Percentiles rank a stretch among this genome's conserved stretches.
Evolutionary conservation across 2,888 invertebrate species (phyloP).

Genomic region (Norana najaformis): DNA sequence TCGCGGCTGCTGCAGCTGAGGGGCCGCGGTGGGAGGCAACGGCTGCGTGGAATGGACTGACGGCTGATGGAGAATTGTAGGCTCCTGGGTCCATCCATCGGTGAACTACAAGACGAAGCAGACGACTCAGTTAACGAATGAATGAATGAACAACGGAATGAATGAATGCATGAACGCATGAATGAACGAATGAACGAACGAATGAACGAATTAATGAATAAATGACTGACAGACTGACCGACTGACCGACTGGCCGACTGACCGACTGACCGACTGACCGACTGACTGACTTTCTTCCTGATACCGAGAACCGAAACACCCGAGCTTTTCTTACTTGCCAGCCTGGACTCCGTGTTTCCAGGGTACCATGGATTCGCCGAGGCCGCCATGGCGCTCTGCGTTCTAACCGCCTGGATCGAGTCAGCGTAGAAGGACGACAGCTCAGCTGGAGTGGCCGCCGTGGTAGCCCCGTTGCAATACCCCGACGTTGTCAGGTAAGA

Average conservation of each 20-base stretch:
- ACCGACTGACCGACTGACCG: background rate
- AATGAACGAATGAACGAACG: background rate
- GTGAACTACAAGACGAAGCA: conserved; percentile 10
- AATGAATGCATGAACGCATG: background rate
- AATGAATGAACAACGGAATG: background rate
- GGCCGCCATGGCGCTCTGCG: background rate
- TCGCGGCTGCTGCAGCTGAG: background rate
- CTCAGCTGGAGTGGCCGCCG: background rate
- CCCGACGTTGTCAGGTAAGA: conserved; percentile 1
- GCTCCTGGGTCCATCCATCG: conserved; percentile 1
- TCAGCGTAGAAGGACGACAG: conserved; percentile 18
- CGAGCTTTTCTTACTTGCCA: background rate
- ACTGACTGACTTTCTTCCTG: background rate
- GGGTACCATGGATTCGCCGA: background rate
- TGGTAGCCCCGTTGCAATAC: background rate
- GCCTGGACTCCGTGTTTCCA: background rate
- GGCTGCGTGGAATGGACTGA: conserved; percentile 8
- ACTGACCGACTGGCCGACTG: background rate
- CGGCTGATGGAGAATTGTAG: conserved; percentile 3
- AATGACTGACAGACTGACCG: background rate
- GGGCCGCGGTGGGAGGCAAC: background rate
- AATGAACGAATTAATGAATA: too few relatives aligned
- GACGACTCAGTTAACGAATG: too few relatives aligned
- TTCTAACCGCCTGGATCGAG: background rate
- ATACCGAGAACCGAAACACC: background rate